These are phyloP conservation scores for Myotis vivesi DNA, from an alignment of 2,797 vertebrate species.

Conservation along the genomic window DNA sequence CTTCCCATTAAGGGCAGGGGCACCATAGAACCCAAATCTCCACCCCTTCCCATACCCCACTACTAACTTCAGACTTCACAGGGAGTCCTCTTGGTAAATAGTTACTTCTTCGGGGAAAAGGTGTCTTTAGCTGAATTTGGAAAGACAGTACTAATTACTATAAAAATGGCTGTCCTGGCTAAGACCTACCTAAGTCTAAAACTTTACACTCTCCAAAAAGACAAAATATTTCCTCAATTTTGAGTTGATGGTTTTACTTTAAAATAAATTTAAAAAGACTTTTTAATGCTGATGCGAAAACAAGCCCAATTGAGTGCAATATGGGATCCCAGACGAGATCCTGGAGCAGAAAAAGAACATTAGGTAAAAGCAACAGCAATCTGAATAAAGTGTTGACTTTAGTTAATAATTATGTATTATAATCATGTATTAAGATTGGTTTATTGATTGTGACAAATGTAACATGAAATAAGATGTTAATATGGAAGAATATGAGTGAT, in stretches of 20 bases:
- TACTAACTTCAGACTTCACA: background rate
- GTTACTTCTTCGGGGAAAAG: background rate
- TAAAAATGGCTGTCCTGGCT: background rate
- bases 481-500: too few relatives aligned
- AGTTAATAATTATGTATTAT: background rate
- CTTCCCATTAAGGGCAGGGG: background rate
- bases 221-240: background rate
- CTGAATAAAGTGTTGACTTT: background rate
- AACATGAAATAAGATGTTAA: background rate
- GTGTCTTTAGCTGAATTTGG: background rate
- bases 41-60: fast-evolving
- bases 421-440: background rate
- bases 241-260: background rate
- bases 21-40: background rate
- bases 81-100: background rate
- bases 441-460: background rate
- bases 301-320: background rate
- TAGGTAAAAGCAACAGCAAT: background rate
- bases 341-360: background rate
- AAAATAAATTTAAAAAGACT: background rate
- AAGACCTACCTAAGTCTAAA: background rate
- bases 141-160: background rate
- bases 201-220: background rate
- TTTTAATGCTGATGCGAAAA: background rate
- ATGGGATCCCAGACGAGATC: background rate